These are phyloP conservation scores for Pogonomyrmex barbatus DNA, from an alignment of 1,140 invertebrate species.

Conservation along the genomic window DNA sequence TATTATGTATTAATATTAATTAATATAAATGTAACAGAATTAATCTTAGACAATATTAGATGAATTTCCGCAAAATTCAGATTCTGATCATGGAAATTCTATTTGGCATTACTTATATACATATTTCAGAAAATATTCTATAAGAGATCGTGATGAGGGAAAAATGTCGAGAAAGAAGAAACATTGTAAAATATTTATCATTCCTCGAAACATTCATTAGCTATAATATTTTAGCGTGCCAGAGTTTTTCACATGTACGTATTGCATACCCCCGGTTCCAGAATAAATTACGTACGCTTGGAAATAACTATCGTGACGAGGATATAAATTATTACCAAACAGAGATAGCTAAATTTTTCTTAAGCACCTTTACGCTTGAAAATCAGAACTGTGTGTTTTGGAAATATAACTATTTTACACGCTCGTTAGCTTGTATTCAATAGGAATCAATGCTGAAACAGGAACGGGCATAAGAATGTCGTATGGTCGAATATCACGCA, in stretches of 20 bases:
- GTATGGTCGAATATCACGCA: slow-evolving; percentile 4
- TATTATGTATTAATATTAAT: background rate
- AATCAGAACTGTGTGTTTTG: background rate
- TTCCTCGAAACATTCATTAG: slow-evolving; percentile 22
- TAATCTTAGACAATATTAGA: background rate
- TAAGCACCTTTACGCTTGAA: background rate
- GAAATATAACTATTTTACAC: slow-evolving; percentile 6
- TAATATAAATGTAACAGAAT: slow-evolving; percentile 1
- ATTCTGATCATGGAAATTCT: background rate
- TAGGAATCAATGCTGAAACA: background rate
- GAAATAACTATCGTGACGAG: background rate
- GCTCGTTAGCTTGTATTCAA: slow-evolving; percentile 22
- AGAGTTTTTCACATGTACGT: slow-evolving; percentile 2
- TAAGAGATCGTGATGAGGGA: background rate
- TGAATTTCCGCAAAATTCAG: background rate
- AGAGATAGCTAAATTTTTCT: slow-evolving; percentile 15
- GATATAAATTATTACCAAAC: slow-evolving; percentile 26
- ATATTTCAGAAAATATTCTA: slow-evolving; percentile 8
- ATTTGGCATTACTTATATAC: background rate
- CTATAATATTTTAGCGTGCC: slow-evolving; percentile 39
- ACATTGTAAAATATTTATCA: slow-evolving; percentile 44
- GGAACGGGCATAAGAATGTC: background rate
- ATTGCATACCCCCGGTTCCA: slow-evolving; percentile 9
- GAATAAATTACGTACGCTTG: slow-evolving; percentile 47
- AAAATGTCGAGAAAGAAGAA: slow-evolving; percentile 37